A percentile compares a stretch with the other conserved stretches of the same genome.
These are phyloP conservation scores for Pollenia angustigena DNA, from an alignment of 2,888 invertebrate genomes.

Conservation along the genomic window DNA sequence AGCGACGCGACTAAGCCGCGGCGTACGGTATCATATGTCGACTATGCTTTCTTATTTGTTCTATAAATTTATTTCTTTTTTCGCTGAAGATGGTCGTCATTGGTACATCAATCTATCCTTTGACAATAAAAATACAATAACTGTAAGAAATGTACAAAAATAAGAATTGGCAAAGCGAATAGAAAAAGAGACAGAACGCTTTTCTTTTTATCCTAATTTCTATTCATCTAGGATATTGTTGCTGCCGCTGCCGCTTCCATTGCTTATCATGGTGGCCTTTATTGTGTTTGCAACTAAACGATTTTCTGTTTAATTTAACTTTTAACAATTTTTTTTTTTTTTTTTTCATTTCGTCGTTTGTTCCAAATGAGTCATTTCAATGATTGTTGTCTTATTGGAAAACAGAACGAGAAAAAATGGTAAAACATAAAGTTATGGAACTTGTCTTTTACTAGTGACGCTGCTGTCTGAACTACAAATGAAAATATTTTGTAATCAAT, in stretches of 20 bases:
- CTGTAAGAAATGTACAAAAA: slow-evolving; percentile 18
- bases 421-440: background rate
- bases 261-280: slow-evolving; percentile 33
- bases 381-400: slow-evolving; percentile 62
- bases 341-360: slow-evolving; percentile 1
- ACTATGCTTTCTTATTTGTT: background rate
- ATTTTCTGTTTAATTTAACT: slow-evolving; percentile 74
- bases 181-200: background rate
- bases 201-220: background rate
- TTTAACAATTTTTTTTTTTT: slow-evolving; percentile 29
- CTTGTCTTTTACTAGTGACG: slow-evolving; percentile 43
- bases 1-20: no score
- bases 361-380: slow-evolving; percentile 51
- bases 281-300: slow-evolving; percentile 65
- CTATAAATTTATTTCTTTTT: background rate
- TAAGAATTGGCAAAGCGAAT: background rate
- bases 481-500: slow-evolving; percentile 52
- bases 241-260: background rate
- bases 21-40: background rate
- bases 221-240: background rate
- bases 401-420: background rate
- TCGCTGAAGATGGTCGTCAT: background rate
- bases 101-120: slow-evolving; percentile 32
- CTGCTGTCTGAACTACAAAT: slow-evolving; percentile 21
- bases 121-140: slow-evolving; percentile 27